Conservation (phyloP, 2,113 vertebrate genomes). For the Bettongia penicillata region DNA sequence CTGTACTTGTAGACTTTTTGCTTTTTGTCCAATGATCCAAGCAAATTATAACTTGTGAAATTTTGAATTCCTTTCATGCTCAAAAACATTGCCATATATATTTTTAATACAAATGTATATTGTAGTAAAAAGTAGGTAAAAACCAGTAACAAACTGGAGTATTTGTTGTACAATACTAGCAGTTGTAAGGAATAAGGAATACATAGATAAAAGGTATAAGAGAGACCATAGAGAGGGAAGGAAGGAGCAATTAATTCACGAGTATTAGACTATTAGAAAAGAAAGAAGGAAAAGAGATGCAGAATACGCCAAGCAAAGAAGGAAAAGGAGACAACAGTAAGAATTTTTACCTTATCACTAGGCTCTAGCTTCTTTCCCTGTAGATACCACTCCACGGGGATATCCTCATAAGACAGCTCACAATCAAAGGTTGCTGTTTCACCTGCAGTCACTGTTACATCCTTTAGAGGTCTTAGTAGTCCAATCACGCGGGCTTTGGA, state of each 20-base stretch:
- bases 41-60: slow-evolving; percentile 28
- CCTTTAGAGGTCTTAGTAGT: slow-evolving; percentile 91
- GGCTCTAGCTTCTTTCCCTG: slow-evolving; percentile 93
- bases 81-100: slow-evolving; percentile 22
- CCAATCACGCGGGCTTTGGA: slow-evolving; percentile 94
- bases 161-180: background rate
- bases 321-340: background rate
- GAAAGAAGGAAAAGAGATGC: background rate
- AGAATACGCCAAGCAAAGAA: background rate
- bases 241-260: background rate
- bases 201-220: background rate
- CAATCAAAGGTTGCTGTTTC: slow-evolving; percentile 98
- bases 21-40: background rate
- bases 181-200: background rate
- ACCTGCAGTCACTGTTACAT: slow-evolving; percentile 95
- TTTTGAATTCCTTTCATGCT: slow-evolving; percentile 21
- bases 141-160: background rate
- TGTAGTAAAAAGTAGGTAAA: slow-evolving; percentile 52
- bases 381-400: slow-evolving; percentile 96
- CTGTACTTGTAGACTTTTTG: slow-evolving; percentile 7
- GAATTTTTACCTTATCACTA: slow-evolving; percentile 92
- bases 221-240: background rate
- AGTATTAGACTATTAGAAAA: background rate
- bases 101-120: slow-evolving; percentile 34
- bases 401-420: slow-evolving; percentile 96